Base-by-base conservation (phyloP, 2,113 vertebrate genomes). In the Coreoperca whiteheadi region DNA sequence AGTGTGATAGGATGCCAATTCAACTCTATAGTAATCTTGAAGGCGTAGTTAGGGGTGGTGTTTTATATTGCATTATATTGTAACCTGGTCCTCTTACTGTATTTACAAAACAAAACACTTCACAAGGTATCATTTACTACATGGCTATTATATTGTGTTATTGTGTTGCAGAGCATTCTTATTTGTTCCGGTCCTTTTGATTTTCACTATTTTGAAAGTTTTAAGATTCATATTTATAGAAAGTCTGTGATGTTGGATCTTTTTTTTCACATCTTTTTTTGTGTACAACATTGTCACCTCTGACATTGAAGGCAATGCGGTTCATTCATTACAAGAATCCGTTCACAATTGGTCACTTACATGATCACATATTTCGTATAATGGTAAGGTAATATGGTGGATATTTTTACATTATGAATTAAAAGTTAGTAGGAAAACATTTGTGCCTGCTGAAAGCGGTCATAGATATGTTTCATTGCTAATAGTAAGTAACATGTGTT, bases 171-270 rank as follows among this genome's bases (percentile, higher is more conserved):
- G 14, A 54, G 43, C 14, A 7, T 32, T 30, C 48, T 39, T 53
- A 43, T 59, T 76, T 74, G 10, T 80, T 64, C 57, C 16, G n/a
- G 16, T 59, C 16, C 4, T 23, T 8, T 70, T 84, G 50, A 57
- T 48, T 65, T 66, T 20, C 5, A 23, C 10, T 30, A 54, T 61
- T 63, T 57, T 77, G 0, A 72, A 16, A 30, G 8, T 61, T 21
- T 53, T 32, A 23, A 34, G 14, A n/a, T 32, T 59, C 9, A 25
- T 30, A 28, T 79, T 37, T 74, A 8, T 53, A 32, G 32, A 15
- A 21, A 68, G 12, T 18, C n/a, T 14, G 5, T 51, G 39, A 14
- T 15, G 11, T 32, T 60, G 54, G 1, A 8, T 21, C 9, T 51
- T 11, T 68, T 23, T n/a, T 4, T 41, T 28, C 43, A 34, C 30